Base-by-base conservation (phyloP, 1,140 invertebrate genomes). In the Lepidotrigona ventralis region DNA sequence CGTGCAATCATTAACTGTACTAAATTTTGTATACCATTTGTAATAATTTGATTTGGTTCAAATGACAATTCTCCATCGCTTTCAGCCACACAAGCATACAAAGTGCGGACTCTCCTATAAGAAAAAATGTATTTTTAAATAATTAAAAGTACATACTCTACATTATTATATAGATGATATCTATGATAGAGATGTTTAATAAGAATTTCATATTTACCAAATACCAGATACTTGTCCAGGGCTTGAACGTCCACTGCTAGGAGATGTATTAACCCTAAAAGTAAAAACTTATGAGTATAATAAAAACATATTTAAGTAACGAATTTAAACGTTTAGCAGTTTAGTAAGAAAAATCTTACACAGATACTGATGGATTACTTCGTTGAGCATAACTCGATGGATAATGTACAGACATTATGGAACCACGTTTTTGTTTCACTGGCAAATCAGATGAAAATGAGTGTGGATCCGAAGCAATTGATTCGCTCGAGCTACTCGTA, bases 21-120 rank as follows among this genome's bases (percentile, higher is more conserved):
- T 70, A n/a, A 39, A 70, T 70, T 60, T 60, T 60, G 1, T 46
- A 73, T 95, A 99, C 98, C 98, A 96, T 99, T 98, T 82, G 97
- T 98, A 89, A 99, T 99, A 88, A 99, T 98, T 96, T 99, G 97
- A 96, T 99, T 99, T 85, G 98, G 98, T 95, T 99, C 98, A 95
- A 99, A 99, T 63, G 98, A 99, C 84, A 99, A 95, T 95, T 99
- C 99, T 82, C 98, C 97, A 92, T 98, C 98, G 94, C 98, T 98
- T 95, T 99, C 99, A 76, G 98, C 99, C 86, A 98, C 95, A 94
- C 99, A 99, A 70, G 98, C 97, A 94, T 99, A 99, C 58, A 99
- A 94, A 70, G 99, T 99, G 90, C 98, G 95, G 56, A 99, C 98
- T 93, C 97, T 95, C 90, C 96, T 97, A 33, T 12, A 66, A 70